These are phyloP conservation scores for Pipistrellus pygmaeus DNA, from an alignment of 2,797 vertebrate genomes.

Conservation along the genomic window DNA sequence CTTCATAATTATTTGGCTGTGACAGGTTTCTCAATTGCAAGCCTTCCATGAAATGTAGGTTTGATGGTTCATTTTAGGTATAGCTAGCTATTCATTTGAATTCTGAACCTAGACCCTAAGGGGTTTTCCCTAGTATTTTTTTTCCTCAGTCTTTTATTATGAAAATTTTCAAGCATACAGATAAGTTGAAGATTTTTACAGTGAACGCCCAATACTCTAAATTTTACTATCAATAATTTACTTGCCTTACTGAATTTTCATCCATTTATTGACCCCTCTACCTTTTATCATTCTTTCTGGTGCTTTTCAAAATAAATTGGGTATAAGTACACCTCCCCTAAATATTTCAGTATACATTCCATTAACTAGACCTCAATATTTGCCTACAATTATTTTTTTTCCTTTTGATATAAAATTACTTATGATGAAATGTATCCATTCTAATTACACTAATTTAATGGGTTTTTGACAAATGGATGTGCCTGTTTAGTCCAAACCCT, in stretches of 20 bases:
- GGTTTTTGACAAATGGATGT: background rate
- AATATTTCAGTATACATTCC: background rate
- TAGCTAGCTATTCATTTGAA: background rate
- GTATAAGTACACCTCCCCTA: background rate
- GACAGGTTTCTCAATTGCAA: background rate
- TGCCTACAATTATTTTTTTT: background rate
- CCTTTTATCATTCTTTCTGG: background rate
- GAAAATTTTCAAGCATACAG: background rate
- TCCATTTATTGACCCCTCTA: background rate
- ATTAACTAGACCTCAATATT: slow-evolving; percentile 39
- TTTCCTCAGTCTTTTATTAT: background rate
- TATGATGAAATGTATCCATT: background rate
- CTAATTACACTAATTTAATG: slow-evolving; percentile 40
- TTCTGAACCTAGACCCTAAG: background rate
- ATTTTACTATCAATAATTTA: slow-evolving; percentile 20
- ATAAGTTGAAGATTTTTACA: slow-evolving; percentile 1
- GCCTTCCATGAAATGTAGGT: background rate
- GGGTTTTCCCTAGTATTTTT: slow-evolving; percentile 21
- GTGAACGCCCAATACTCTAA: background rate
- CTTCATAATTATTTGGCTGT: background rate
- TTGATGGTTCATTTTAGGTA: background rate
- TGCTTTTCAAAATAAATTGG: slow-evolving; percentile 37
- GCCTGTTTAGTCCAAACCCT: background rate
- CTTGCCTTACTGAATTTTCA: background rate
- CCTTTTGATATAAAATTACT: slow-evolving; percentile 30